Conservation (phyloP, 2,797 vertebrate species). For the Takifugu rubripes region DNA sequence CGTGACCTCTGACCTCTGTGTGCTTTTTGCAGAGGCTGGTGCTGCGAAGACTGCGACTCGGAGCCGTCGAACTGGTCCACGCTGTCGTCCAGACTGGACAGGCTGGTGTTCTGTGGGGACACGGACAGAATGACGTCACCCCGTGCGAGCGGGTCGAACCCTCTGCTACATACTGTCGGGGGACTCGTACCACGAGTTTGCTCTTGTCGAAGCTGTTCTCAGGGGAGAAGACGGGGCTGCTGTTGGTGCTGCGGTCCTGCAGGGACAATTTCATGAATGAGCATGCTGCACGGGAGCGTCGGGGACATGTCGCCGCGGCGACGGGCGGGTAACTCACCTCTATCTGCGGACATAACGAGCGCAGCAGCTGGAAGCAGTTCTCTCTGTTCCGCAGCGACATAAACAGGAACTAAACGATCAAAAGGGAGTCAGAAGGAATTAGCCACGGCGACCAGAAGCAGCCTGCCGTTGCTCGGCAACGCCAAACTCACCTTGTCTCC, state of each 20-base stretch:
- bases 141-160: too few species aligned
- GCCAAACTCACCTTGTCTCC: slow-evolving; percentile 81
- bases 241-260: slow-evolving; percentile 73
- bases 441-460: neutral
- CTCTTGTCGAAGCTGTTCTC: slow-evolving; percentile 66
- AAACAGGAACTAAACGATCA: slow-evolving; percentile 77
- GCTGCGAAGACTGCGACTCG: slow-evolving; percentile 32
- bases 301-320: neutral
- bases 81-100: slow-evolving; percentile 74
- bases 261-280: neutral
- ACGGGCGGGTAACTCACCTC: slow-evolving; percentile 64
- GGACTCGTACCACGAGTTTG: slow-evolving; percentile 69
- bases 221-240: slow-evolving; percentile 63
- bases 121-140: too few species aligned
- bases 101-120: slow-evolving; percentile 74
- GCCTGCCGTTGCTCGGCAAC: neutral
- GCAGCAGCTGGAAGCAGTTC: slow-evolving; percentile 79
- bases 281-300: neutral
- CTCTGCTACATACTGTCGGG: neutral
- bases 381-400: slow-evolving; percentile 82
- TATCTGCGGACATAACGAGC: slow-evolving; percentile 75
- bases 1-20: slow-evolving; percentile 58
- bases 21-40: slow-evolving; percentile 36
- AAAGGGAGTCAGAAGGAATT: slow-evolving; percentile 6
- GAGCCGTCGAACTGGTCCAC: slow-evolving; percentile 55